Evolutionary conservation across 2,797 vertebrate genomes (phyloP).

Genomic region (Sebastes flavidus): DNA sequence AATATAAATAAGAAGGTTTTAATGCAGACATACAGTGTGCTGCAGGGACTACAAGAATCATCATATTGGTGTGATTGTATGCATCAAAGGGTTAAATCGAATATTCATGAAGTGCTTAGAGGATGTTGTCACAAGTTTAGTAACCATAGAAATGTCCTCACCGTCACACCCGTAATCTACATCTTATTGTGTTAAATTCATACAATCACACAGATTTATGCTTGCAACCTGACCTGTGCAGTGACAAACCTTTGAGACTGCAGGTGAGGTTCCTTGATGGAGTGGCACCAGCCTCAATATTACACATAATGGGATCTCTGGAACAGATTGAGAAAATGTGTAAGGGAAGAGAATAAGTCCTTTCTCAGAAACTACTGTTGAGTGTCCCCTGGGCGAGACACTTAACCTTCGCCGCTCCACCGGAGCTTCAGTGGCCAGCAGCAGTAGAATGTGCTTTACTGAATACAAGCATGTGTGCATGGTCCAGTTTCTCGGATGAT

Average conservation of each 20-base stretch:
- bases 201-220: neutral
- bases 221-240: neutral
- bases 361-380: neutral
- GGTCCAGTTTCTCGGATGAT: neutral
- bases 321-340: neutral
- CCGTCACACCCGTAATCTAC: too few species aligned
- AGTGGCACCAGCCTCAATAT: neutral
- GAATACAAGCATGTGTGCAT: neutral
- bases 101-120: too few species aligned
- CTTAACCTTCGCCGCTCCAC: slow-evolving; percentile 9
- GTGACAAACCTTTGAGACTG: neutral
- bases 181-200: neutral
- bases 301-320: neutral
- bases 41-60: too few species aligned
- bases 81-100: too few species aligned
- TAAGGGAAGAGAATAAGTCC: neutral
- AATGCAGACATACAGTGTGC: too few species aligned
- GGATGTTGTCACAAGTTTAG: too few species aligned
- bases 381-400: neutral
- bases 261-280: neutral
- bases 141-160: too few species aligned
- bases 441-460: neutral
- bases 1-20: too few species aligned
- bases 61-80: too few species aligned
- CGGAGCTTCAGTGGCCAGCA: neutral